phyloP scores from a whole-genome alignment of 2,888 invertebrate genomes.

The Hirtodrosophila cameraria region DNA sequence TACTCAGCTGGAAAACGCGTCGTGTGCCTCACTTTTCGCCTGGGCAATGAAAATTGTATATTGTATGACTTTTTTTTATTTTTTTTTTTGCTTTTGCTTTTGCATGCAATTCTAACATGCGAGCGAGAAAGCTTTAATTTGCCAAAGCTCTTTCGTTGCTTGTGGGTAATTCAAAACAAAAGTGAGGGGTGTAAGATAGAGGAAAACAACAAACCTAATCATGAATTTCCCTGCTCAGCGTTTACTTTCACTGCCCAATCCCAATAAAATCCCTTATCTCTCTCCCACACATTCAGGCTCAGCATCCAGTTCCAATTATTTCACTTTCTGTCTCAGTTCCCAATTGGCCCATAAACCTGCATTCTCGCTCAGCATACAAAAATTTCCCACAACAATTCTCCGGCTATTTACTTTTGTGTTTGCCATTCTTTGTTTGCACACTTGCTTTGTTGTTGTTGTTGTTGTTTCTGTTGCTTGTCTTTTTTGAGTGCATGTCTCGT shows the following conservation, averaged over 20 bases:
- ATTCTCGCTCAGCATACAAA: constrained; percentile 46
- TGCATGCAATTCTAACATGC: constrained; percentile 44
- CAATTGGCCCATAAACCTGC: constrained; percentile 66
- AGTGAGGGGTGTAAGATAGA: not conserved
- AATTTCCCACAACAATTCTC: constrained; percentile 26
- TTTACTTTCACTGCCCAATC: constrained; percentile 29
- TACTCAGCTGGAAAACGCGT: constrained; percentile 74
- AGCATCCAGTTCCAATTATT: constrained; percentile 48
- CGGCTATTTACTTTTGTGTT: constrained; percentile 28
- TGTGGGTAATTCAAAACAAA: not conserved
- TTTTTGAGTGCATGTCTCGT: constrained; percentile 30
- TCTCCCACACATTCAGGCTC: constrained; percentile 25
- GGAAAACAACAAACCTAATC: constrained; percentile 5
- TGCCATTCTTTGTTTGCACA: constrained; percentile 30
- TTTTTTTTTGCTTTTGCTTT: constrained; percentile 13
- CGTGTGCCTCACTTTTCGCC: constrained; percentile 41
- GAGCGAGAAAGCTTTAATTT: constrained; percentile 33
- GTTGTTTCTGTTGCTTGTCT: constrained; percentile 39
- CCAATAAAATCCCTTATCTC: constrained; percentile 5
- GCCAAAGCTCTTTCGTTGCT: constrained; percentile 38
- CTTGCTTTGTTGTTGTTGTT: constrained; percentile 30
- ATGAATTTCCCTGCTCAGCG: constrained; percentile 6
- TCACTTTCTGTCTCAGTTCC: constrained; percentile 54
- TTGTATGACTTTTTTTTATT: no score
- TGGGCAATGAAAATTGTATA: constrained; percentile 49